Conservation (phyloP, 2,113 vertebrate genomes). For the Callospermophilus lateralis region DNA sequence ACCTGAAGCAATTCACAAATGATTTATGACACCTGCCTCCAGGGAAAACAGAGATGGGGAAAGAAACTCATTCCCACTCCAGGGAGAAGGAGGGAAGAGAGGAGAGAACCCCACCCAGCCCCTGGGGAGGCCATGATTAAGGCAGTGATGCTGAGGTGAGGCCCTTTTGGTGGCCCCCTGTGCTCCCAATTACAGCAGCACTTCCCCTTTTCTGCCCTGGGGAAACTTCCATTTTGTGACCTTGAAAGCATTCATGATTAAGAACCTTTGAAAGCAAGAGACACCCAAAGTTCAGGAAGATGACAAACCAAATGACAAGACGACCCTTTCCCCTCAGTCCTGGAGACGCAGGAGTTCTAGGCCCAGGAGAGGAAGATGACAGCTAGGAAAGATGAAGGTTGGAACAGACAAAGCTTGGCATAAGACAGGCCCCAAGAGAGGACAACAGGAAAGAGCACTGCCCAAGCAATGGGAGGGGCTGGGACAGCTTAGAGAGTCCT, state of each 20-base stretch:
- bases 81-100: background rate
- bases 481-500: background rate
- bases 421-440: background rate
- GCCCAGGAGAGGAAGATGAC: background rate
- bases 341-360: background rate
- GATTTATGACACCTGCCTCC: slow-evolving; percentile 27
- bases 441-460: slow-evolving; percentile 32
- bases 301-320: background rate
- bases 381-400: background rate
- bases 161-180: background rate
- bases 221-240: slow-evolving; percentile 14
- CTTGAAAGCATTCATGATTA: slow-evolving; percentile 58
- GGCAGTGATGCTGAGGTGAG: slow-evolving; percentile 73
- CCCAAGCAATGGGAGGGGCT: background rate
- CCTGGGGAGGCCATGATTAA: slow-evolving; percentile 58
- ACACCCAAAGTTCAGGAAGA: background rate
- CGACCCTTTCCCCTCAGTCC: background rate
- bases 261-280: slow-evolving; percentile 42
- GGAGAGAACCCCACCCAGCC: background rate
- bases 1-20: slow-evolving; percentile 43
- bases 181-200: slow-evolving; percentile 67
- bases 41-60: background rate
- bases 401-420: background rate
- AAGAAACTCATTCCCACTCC: background rate
- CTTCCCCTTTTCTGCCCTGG: slow-evolving; percentile 24